These are phyloP conservation scores for Mesorhabditis spiculigera DNA, from an alignment of 2,888 invertebrate genomes.

Conservation along the genomic window DNA sequence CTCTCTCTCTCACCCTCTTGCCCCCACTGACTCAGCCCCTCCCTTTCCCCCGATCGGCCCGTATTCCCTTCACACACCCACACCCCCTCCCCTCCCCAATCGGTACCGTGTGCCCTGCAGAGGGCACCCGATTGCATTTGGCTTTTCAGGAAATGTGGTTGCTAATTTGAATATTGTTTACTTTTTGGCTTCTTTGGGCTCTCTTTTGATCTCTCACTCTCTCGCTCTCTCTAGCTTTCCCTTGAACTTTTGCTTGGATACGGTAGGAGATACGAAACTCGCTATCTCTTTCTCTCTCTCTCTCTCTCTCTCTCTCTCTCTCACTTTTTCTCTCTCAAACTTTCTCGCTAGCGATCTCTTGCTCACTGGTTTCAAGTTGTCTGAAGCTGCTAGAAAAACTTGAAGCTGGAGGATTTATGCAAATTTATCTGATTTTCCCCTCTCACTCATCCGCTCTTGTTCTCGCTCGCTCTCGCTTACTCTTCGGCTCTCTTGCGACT, in stretches of 20 bases:
- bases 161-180: not conserved
- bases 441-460: too few species aligned
- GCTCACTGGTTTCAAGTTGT: too few species aligned
- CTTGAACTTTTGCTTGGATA: too few species aligned
- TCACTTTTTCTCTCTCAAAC: constrained; percentile 8
- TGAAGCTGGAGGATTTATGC: too few species aligned
- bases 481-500: too few species aligned
- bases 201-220: constrained; percentile 9
- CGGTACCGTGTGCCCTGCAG: not conserved
- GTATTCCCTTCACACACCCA: not conserved
- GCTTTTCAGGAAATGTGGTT: not conserved
- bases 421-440: too few species aligned
- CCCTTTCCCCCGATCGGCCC: not conserved
- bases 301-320: constrained; percentile 9
- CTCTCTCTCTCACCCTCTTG: constrained; percentile 12
- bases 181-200: not conserved
- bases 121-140: not conserved
- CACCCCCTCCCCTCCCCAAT: not conserved
- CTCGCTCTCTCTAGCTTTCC: constrained; percentile 8
- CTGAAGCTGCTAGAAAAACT: too few species aligned
- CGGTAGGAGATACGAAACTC: too few species aligned
- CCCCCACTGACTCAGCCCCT: constrained; percentile 7
- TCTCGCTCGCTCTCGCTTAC: too few species aligned
- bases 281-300: constrained; percentile 9
- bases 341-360: constrained; percentile 3